A percentile compares a stretch with the other conserved stretches of the same genome.
phyloP scores from a whole-genome alignment of 2,888 invertebrate genomes.

The Phyllotreta striolata region DNA sequence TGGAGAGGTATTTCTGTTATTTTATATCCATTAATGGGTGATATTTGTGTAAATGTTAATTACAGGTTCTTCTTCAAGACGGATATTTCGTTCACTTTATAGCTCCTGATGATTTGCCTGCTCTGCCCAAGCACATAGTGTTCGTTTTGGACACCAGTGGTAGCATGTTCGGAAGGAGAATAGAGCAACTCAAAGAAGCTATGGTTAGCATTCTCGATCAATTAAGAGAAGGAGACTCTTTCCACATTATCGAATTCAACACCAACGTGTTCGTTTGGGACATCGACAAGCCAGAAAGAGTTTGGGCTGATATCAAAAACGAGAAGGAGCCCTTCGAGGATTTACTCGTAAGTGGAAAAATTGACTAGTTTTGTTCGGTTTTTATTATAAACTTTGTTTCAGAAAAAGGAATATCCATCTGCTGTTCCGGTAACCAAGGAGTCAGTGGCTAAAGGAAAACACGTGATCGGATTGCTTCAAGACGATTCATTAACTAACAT shows the following conservation, averaged over 20 bases:
- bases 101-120: slow-evolving; percentile 68
- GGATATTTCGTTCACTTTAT: slow-evolving; percentile 82
- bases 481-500: slow-evolving; percentile 8
- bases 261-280: slow-evolving; percentile 36
- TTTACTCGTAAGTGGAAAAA: slow-evolving; percentile 19
- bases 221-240: slow-evolving; percentile 28
- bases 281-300: slow-evolving; percentile 53
- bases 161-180: slow-evolving; percentile 75
- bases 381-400: not conserved
- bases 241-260: slow-evolving; percentile 38
- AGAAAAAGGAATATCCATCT: slow-evolving; percentile 16
- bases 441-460: slow-evolving; percentile 12
- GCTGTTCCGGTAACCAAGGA: slow-evolving; percentile 16
- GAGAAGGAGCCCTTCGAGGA: slow-evolving; percentile 38
- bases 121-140: slow-evolving; percentile 72
- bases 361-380: too few relatives aligned
- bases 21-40: not conserved
- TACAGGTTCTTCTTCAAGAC: slow-evolving; percentile 68
- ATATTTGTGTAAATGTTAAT: slow-evolving; percentile 1
- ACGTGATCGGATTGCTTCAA: slow-evolving; percentile 5
- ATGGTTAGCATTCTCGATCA: slow-evolving; percentile 69
- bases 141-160: slow-evolving; percentile 80
- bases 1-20: slow-evolving; percentile 63
- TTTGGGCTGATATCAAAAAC: slow-evolving; percentile 50
- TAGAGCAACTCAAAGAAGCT: slow-evolving; percentile 70